Base-by-base conservation (phyloP, 1,140 invertebrate genomes). In the Euura saliciscinereae region DNA sequence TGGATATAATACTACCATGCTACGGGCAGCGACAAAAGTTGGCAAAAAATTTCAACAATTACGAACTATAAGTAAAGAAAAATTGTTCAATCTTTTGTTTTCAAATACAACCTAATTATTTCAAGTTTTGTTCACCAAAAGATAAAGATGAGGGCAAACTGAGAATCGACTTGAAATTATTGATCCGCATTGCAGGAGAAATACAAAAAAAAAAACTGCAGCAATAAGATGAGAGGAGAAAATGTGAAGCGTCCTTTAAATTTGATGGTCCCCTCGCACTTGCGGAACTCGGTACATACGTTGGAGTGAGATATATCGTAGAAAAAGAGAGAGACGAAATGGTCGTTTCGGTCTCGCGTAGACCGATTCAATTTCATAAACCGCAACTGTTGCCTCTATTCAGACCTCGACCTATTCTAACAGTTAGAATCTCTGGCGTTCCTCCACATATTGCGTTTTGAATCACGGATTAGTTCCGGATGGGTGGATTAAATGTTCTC, bases 331-430 rank as follows among this genome's bases (percentile, higher is more conserved):
- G 66, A 46, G 68, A 45, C 46, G 44, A 71, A 11, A 28, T 78
- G 75, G 73, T 80, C 78, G 78, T 83, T 83, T 76, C 76, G 74
- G 68, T 78, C 28, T 28, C 79, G 77, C 82, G 76, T 71, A 78
- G 80, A 75, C 77, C 81, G 78, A 86, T 83, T 86, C 85, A 84
- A 87, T 87, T 86, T 86, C 85, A 86, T 87, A 87, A 87, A 87
- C 85, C 85, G 83, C 86, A 87, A 87, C 85, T 87, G 85, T 86
- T 87, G 79, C 85, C 84, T 80, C 83, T 81, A 85, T 85, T 85
- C 79, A 79, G 77, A 81, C 79, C 74, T 77, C 84, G 85, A 85
- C 79, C 79, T 80, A 78, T 79, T 77, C 80, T 83, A 83, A 85
- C 79, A 79, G 80, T 85, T 86, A 85, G 51, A 59, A 59, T 59